Evolutionary conservation across 1,140 invertebrate genomes (phyloP), one percentile per base, ranked within the genome.

Genomic region (Diabrotica virgifera): DNA sequence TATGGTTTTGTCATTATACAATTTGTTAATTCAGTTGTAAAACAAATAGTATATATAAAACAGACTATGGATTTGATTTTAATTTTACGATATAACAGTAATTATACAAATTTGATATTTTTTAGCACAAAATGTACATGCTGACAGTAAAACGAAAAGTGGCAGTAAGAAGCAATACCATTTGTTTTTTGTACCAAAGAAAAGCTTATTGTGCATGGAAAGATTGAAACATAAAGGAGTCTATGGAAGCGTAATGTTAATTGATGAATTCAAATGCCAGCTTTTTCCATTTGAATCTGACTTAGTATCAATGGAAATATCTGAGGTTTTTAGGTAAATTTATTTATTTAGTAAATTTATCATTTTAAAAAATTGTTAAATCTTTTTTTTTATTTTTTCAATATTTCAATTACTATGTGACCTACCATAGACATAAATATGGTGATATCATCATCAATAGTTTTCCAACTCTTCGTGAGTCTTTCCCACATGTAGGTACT

Each of bases 271-370:
- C 69, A 84, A 88, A 63, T 90, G 95, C 77, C 89, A 94, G 71
- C 85, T 98, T 12, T 93, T 94, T 79, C 94, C 95, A 0, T 87
- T 97, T 76, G 96, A 98, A 74, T 90, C 85, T 78, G 96, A 98
- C 84, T 81, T 98, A 0, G 83, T 98, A 64, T 96, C 95, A 5
- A 92, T 98, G 89, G 95, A 98, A 82, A 82, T 94, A 65, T 87
- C 88, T 53, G 84, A 86, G 71, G 86, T 91, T 11, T 97, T 89
- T 74, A 85, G 81, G 86, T 87, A 60, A n/a, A 24, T 24, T 24
- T 24, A 24, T 2, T 24, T 2, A 24, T 24, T 24, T 24, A 24
- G 24, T 24, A 24, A 24, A 24, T n/a, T n/a, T 11, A 50, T 50
- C 46, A 12, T 10, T 10, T 9, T 50, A 50, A 50, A 5, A 50